Evolutionary conservation across 1,140 invertebrate species (phyloP).

Genomic region (Carcinoscorpius rotundicauda): DNA sequence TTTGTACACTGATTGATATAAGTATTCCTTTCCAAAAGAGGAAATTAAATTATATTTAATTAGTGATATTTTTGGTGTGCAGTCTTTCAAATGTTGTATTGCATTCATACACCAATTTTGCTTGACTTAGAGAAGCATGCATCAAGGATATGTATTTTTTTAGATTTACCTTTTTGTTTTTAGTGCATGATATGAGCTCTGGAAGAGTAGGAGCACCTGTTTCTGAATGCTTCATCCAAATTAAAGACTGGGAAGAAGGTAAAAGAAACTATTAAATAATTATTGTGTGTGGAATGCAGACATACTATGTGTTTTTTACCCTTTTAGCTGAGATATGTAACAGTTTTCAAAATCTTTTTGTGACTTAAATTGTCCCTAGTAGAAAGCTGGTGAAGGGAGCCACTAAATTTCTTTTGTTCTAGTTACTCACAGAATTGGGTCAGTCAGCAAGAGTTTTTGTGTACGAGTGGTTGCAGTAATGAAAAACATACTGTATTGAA

Average conservation of each 20-base stretch:
- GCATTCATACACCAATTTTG: too few species aligned
- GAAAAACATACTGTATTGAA: too few species aligned
- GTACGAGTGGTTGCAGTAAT: too few species aligned
- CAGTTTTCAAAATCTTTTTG: not conserved
- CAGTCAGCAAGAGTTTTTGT: not conserved
- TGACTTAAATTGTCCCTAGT: not conserved
- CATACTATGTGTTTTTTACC: not conserved
- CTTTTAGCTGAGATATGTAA: not conserved
- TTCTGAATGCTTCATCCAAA: slow-evolving; percentile 24
- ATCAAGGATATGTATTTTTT: too few species aligned
- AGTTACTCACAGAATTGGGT: not conserved
- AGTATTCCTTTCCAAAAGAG: too few species aligned
- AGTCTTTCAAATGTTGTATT: too few species aligned
- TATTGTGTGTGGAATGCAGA: not conserved
- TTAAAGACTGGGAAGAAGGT: slow-evolving; percentile 34
- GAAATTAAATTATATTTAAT: too few species aligned
- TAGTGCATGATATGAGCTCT: slow-evolving; percentile 24
- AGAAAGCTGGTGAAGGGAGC: not conserved
- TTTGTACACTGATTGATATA: too few species aligned
- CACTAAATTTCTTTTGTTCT: not conserved
- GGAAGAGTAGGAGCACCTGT: slow-evolving; percentile 29
- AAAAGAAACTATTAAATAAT: not conserved
- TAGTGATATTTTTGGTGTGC: too few species aligned
- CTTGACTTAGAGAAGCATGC: too few species aligned
- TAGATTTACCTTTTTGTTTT: not conserved